These are phyloP conservation scores for Mnemiopsis leidyi DNA, from an alignment of 37 sponge, comb jelly and placozoan species.

Conservation along the genomic window DNA sequence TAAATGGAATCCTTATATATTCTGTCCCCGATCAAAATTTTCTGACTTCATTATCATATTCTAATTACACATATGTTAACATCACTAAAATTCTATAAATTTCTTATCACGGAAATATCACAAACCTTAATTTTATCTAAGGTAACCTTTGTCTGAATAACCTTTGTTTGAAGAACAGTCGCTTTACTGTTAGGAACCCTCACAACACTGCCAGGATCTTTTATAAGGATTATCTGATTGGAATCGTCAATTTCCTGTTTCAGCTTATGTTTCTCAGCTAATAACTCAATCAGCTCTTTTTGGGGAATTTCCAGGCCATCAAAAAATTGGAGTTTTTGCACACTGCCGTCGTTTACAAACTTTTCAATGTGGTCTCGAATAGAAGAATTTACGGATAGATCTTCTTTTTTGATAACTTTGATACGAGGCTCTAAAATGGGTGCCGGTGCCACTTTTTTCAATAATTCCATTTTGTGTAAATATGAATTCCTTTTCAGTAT, in stretches of 20 bases:
- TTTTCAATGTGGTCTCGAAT: neutral
- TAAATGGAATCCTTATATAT: too few relatives aligned
- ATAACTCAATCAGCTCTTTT: slow-evolving; percentile 9
- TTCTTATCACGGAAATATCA: too few relatives aligned
- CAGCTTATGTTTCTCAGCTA: neutral
- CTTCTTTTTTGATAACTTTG: neutral
- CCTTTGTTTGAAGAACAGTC: neutral
- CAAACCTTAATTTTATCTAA: too few relatives aligned
- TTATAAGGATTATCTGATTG: neutral
- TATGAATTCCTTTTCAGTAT: neutral
- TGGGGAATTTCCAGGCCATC: neutral
- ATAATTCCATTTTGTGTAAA: neutral
- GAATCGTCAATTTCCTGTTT: neutral
- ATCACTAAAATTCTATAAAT: too few relatives aligned
- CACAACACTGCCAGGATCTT: neutral
- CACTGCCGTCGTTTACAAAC: neutral
- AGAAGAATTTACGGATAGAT: neutral
- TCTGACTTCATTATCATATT: too few relatives aligned
- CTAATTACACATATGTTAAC: too few relatives aligned
- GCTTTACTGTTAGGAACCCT: neutral
- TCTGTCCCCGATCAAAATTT: too few relatives aligned
- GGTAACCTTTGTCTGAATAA: too few relatives aligned
- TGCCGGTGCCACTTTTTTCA: neutral
- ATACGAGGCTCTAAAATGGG: neutral
- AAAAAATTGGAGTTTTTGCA: neutral